Conservation (phyloP, 2,888 invertebrate species). For the Agrotis ipsilon region DNA sequence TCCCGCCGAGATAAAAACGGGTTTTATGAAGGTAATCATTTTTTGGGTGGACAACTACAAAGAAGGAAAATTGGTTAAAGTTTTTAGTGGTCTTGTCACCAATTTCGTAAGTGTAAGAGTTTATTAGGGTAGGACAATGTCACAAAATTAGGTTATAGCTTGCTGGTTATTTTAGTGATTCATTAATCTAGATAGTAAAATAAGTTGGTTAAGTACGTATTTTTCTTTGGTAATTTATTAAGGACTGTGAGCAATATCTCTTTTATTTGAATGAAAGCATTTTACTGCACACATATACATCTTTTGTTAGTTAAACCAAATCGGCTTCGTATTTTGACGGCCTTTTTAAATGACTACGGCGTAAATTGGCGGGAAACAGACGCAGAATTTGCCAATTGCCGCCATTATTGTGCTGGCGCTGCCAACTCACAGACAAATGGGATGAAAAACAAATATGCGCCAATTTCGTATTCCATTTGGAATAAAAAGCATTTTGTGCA, state of each 20-base stretch:
- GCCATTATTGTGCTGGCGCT: slow-evolving; percentile 36
- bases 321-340: slow-evolving; percentile 12
- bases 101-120: neutral
- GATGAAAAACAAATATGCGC: slow-evolving; percentile 45
- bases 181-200: neutral
- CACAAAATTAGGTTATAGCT: neutral
- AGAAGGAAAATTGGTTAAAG: slow-evolving; percentile 39
- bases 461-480: slow-evolving; percentile 30
- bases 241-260: neutral
- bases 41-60: slow-evolving; percentile 33
- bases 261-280: neutral
- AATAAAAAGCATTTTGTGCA: slow-evolving; percentile 12
- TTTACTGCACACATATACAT: neutral
- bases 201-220: no score
- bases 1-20: slow-evolving; percentile 49
- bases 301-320: neutral
- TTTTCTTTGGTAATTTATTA: no score
- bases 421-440: slow-evolving; percentile 43
- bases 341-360: neutral
- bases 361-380: slow-evolving; percentile 39
- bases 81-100: slow-evolving; percentile 28
- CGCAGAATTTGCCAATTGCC: slow-evolving; percentile 42
- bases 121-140: neutral
- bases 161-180: neutral
- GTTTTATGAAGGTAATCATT: slow-evolving; percentile 48